phyloP scores from a whole-genome alignment of 1,140 invertebrate species.

The Muscidifurax raptorellus region DNA sequence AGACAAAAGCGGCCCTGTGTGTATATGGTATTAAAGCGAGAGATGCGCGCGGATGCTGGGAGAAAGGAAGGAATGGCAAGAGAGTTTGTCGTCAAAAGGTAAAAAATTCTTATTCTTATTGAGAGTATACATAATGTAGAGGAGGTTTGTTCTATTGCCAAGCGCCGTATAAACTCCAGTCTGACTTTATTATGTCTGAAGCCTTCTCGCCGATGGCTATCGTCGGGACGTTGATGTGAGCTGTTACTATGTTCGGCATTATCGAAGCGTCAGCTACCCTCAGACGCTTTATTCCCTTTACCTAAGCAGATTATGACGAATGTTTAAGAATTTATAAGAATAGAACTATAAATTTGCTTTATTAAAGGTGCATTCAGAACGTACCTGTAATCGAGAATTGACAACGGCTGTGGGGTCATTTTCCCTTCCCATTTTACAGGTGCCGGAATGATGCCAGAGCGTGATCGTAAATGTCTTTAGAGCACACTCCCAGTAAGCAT shows the following conservation, averaged over 20 bases:
- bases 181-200: background rate
- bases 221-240: slow-evolving; percentile 2
- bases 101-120: background rate
- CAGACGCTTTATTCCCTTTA: slow-evolving; percentile 16
- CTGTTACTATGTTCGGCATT: background rate
- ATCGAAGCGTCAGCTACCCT: slow-evolving; percentile 19
- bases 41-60: background rate
- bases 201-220: background rate
- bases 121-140: background rate
- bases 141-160: background rate
- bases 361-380: too few species aligned
- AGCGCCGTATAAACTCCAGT: background rate
- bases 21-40: slow-evolving; percentile 32
- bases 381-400: slow-evolving; percentile 11
- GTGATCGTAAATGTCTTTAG: background rate
- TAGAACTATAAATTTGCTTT: background rate
- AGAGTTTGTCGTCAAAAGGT: background rate
- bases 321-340: background rate
- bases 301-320: background rate
- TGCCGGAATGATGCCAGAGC: slow-evolving; percentile 6
- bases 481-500: slow-evolving; percentile 21
- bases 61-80: background rate
- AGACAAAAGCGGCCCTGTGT: slow-evolving; percentile 38
- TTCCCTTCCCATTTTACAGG: slow-evolving; percentile 7
- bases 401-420: background rate